A percentile compares a stretch with the other conserved stretches of the same genome.
Evolutionary conservation across 1,140 invertebrate genomes (phyloP).

Genomic region (Lucilia cuprina): DNA sequence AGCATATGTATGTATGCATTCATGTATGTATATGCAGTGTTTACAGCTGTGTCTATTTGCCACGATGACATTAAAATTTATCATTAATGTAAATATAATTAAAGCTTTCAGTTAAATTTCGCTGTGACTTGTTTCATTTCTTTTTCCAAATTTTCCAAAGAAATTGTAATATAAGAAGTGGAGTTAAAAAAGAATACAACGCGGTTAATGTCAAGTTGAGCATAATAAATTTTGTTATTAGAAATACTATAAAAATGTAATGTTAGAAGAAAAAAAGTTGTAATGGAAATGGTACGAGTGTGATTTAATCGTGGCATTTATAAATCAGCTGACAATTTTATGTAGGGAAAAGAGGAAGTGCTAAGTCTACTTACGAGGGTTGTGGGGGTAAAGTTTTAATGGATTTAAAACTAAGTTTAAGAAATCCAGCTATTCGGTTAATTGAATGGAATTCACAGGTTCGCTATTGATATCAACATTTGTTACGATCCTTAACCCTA

Average conservation of each 20-base stretch:
- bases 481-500: too few relatives aligned
- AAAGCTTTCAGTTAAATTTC: not conserved
- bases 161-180: not conserved
- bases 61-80: not conserved
- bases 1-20: not conserved
- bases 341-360: too few relatives aligned
- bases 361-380: too few relatives aligned
- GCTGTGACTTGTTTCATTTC: not conserved
- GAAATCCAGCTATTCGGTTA: too few relatives aligned
- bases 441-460: too few relatives aligned
- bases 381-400: too few relatives aligned
- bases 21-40: not conserved
- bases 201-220: slow-evolving; percentile 10
- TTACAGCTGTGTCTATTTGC: not conserved
- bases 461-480: too few relatives aligned
- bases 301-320: too few relatives aligned
- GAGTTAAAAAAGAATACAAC: not conserved
- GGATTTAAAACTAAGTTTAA: too few relatives aligned
- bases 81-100: slow-evolving; percentile 14
- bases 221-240: not conserved
- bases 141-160: not conserved
- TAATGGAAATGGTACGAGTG: too few relatives aligned
- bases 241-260: not conserved
- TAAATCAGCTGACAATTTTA: too few relatives aligned
- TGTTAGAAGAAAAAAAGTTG: not conserved